Conservation (phyloP, 2,888 invertebrate species). For the Alsophila aescularia region DNA sequence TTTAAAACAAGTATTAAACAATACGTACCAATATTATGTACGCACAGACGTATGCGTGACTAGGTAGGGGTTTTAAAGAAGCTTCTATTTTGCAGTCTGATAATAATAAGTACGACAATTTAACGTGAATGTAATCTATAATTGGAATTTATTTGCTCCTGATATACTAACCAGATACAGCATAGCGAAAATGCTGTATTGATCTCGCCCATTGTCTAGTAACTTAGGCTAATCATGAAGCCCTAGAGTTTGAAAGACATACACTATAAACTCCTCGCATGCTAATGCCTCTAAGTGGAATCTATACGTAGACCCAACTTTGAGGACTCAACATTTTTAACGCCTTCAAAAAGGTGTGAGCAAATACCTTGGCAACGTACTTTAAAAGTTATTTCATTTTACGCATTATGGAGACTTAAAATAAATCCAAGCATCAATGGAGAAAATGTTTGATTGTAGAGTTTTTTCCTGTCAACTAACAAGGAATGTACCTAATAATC, state of each 20-base stretch:
- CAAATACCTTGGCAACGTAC: neutral
- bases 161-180: neutral
- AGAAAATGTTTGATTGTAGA: no score
- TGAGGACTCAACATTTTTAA: neutral
- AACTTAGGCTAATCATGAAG: conserved; percentile 13
- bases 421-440: no score
- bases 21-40: no score
- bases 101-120: no score
- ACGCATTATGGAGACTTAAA: neutral
- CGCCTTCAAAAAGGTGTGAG: neutral
- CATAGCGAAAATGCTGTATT: neutral
- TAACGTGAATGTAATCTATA: no score
- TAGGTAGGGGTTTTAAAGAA: no score
- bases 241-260: neutral
- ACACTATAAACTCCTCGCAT: neutral
- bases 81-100: no score
- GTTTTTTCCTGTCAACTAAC: no score
- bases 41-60: no score
- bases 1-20: no score
- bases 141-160: no score
- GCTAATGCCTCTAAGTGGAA: neutral
- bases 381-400: neutral
- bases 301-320: neutral
- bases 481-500: no score
- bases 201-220: neutral